phyloP scores from a whole-genome alignment of 2,888 invertebrate species.

The Tipula unca region DNA sequence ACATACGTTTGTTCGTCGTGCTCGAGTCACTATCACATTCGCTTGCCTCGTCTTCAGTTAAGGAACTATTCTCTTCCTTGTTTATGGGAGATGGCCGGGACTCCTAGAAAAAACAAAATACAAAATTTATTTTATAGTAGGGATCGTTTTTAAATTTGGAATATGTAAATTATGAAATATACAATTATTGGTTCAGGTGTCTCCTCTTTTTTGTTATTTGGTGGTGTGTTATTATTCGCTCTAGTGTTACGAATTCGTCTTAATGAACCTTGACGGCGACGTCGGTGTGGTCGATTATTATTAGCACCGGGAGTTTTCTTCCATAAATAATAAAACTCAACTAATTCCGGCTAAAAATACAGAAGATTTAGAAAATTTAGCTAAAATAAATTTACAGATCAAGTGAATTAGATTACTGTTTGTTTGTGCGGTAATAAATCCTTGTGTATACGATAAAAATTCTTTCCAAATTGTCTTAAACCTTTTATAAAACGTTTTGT shows the following conservation, averaged over 20 bases:
- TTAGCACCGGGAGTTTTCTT: conserved; percentile 98
- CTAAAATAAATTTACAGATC: not conserved
- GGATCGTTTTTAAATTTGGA: not conserved
- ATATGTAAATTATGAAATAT: conserved; percentile 9
- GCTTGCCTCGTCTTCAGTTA: conserved; percentile 84
- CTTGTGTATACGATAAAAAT: conserved; percentile 95
- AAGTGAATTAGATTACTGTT: conserved; percentile 52
- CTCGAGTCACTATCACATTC: conserved; percentile 93
- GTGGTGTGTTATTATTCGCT: conserved; percentile 59
- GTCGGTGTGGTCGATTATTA: conserved; percentile 88
- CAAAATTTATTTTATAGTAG: not conserved
- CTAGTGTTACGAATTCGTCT: conserved; percentile 81
- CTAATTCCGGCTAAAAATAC: conserved; percentile 69
- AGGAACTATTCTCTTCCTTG: conserved; percentile 69
- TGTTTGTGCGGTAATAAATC: conserved; percentile 95
- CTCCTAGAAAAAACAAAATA: conserved; percentile 27
- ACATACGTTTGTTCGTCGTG: conserved; percentile 54
- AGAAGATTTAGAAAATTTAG: conserved; percentile 15
- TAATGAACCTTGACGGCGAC: conserved; percentile 78
- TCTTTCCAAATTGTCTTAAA: conserved; percentile 95
- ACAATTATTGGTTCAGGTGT: conserved; percentile 48
- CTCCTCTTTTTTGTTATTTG: conserved; percentile 67
- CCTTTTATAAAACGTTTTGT: conserved; percentile 98
- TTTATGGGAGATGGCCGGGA: conserved; percentile 58
- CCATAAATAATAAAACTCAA: conserved; percentile 99